Conservation (phyloP, 2,113 vertebrate genomes). For the Callopanchax toddi region DNA sequence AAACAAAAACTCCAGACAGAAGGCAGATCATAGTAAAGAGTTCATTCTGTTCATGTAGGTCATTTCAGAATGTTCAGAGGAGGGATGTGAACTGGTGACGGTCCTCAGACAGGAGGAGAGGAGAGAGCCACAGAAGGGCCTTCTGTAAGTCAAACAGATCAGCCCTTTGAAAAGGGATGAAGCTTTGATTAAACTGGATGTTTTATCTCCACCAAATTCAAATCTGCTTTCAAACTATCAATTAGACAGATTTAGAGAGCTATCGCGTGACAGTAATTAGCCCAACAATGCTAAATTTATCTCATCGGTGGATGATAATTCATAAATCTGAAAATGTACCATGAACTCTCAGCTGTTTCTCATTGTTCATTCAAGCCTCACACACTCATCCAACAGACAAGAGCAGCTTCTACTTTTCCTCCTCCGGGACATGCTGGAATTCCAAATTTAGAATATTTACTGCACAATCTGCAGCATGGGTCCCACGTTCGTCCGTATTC, state of each 20-base stretch:
- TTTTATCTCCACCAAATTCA: constrained; percentile 10
- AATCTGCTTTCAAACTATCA: constrained; percentile 38
- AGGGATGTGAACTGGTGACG: neutral
- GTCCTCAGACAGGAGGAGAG: neutral
- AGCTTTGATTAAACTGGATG: constrained; percentile 3
- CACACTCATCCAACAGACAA: constrained; percentile 11
- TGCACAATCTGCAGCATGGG: neutral
- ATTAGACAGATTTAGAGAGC: constrained; percentile 45
- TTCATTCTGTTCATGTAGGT: neutral
- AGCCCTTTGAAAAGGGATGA: neutral
- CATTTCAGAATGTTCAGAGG: neutral
- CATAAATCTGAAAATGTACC: constrained; percentile 11
- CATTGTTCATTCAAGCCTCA: constrained; percentile 21
- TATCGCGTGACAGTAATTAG: constrained; percentile 43
- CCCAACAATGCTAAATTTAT: constrained; percentile 31
- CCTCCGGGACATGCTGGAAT: constrained; percentile 6
- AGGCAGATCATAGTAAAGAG: no score
- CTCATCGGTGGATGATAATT: constrained; percentile 33
- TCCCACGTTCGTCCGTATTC: neutral
- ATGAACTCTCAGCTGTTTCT: constrained; percentile 19
- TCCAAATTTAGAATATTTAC: constrained; percentile 30
- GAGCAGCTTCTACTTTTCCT: neutral
- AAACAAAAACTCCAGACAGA: no score
- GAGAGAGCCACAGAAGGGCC: neutral
- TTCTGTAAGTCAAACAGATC: constrained; percentile 7